A percentile compares a stretch with the other conserved stretches of the same genome.
These are phyloP conservation scores for Epizoanthus fatuus DNA, from an alignment of 92 coral and sea anemone genomes.

Conservation along the genomic window DNA sequence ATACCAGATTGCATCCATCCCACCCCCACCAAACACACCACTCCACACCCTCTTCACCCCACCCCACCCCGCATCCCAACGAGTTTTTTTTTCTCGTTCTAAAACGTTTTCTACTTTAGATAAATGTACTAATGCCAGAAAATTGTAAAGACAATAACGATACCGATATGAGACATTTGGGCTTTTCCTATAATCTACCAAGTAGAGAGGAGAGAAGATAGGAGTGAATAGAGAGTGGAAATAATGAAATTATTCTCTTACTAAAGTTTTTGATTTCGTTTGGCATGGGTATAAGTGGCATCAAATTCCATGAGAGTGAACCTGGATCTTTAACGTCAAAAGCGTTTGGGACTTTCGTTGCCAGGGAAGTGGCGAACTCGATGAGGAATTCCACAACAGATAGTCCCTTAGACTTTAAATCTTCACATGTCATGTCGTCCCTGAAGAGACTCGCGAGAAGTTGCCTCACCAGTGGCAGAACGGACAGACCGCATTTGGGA, in stretches of 20 bases:
- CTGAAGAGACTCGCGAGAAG: background rate
- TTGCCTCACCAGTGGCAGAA: background rate
- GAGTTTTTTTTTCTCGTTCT: too few species aligned
- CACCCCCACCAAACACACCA: too few species aligned
- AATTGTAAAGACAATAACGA: too few species aligned
- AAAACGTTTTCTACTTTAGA: too few species aligned
- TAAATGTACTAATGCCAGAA: too few species aligned
- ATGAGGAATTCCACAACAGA: conserved; percentile 46
- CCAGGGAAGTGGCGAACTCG: conserved; percentile 46
- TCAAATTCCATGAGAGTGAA: conserved; percentile 67
- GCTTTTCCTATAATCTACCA: too few species aligned
- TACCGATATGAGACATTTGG: too few species aligned
- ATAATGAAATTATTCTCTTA: conserved; percentile 9
- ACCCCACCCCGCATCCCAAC: too few species aligned
- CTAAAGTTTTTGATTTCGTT: conserved; percentile 43
- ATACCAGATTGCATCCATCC: too few species aligned
- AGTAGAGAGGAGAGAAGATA: too few species aligned
- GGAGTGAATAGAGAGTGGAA: too few species aligned
- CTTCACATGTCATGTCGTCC: background rate
- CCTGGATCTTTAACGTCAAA: conserved; percentile 39
- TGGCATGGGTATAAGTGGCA: conserved; percentile 62
- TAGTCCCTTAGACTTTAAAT: conserved; percentile 11
- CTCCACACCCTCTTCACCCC: too few species aligned
- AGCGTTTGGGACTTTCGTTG: conserved; percentile 63
- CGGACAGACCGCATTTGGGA: conserved; percentile 3